These are phyloP conservation scores for Atlantisia rogersi DNA, from an alignment of 2,113 vertebrate genomes.

Conservation along the genomic window DNA sequence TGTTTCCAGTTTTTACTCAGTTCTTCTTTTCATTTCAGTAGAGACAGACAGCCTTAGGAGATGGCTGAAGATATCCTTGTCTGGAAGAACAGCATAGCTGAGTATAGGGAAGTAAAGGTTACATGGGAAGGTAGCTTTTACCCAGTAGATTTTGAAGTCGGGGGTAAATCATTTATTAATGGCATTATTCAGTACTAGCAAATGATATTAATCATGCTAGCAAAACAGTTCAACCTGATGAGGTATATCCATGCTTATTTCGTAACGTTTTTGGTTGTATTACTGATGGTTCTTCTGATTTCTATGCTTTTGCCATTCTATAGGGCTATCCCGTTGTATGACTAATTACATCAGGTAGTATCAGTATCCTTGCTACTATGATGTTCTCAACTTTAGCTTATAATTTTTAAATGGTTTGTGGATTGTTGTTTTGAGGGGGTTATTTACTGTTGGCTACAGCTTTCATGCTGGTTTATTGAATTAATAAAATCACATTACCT, in stretches of 20 bases:
- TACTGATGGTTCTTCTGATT: background rate
- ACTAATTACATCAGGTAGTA: background rate
- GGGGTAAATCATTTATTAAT: background rate
- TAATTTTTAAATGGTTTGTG: background rate
- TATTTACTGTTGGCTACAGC: background rate
- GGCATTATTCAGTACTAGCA: background rate
- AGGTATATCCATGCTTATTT: background rate
- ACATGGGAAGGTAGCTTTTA: background rate
- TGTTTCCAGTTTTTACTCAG: background rate
- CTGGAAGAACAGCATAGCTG: background rate
- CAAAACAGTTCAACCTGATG: background rate
- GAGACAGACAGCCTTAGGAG: background rate
- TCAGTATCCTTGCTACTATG: background rate
- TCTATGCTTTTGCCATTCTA: background rate
- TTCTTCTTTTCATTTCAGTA: background rate
- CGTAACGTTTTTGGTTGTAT: background rate
- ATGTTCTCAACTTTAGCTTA: background rate
- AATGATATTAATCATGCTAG: background rate
- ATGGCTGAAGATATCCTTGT: background rate
- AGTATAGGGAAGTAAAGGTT: background rate
- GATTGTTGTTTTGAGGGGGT: background rate
- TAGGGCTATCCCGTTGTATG: background rate
- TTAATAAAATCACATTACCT: constrained; percentile 1
- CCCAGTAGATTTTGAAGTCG: background rate
- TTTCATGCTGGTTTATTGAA: background rate